Base-by-base conservation (phyloP, 35 echinoderm and acorn worm genomes). In the Acanthaster planci region DNA sequence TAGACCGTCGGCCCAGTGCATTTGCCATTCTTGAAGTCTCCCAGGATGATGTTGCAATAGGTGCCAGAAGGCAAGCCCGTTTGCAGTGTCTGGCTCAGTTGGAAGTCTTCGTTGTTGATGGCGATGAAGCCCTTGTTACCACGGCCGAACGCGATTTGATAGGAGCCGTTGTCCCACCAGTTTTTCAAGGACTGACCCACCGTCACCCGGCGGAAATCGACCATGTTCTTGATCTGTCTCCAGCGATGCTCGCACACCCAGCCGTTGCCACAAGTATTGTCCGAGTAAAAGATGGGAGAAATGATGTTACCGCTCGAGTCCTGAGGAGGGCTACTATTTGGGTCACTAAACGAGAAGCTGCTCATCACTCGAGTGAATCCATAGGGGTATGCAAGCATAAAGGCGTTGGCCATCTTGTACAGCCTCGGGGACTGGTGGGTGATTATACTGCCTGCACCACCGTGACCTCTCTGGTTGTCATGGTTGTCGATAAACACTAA, bases 181-280 rank as follows among this genome's bases (percentile, higher is more conserved):
- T 97, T 97, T 6, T 29, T 21, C 18, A 97, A 78, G 0, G 21
- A 0, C 76, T 84, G 57, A 1, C 55, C 83, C 4, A 39, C 85
- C 0, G 67, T 89, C 7, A 77, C 72, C 30, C 88, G 88, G 1
- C 86, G 90, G 79, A 87, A 97, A 19, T 55, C 77, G 2, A 84
- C 93, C 89, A 97, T 92, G 51, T 89, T 89, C 39, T 77, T 55
- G 51, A 97, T 89, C 16, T 82, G 47, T 15, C 81, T 80, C 93
- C 93, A 97, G 7, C 93, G 72, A 39, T 97, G 93, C 77, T 97
- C 93, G 54, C 93, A 97, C 8, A 97, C 82, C 93, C 93, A 97
- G 1, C 93, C 93, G 37, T 79, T 84, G 35, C 77, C 81, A 92
- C 94, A 92, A 5, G 76, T 75, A 12, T 52, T 84, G 37, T 89